These are phyloP conservation scores for Arctopsyche grandis DNA, from an alignment of 1,140 invertebrate genomes.

Conservation along the genomic window DNA sequence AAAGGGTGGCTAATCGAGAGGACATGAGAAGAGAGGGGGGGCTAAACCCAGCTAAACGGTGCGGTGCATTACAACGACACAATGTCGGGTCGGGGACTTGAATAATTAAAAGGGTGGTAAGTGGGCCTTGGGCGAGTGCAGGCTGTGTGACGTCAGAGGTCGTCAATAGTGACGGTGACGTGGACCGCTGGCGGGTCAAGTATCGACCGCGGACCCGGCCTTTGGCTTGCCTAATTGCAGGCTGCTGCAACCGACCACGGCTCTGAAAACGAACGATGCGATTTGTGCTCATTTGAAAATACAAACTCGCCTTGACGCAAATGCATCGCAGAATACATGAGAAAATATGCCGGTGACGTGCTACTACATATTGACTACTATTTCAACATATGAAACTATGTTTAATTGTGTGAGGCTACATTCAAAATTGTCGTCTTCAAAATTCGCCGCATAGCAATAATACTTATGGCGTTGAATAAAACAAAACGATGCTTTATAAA, in stretches of 20 bases:
- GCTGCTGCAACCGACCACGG: not conserved
- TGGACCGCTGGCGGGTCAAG: slow-evolving; percentile 25
- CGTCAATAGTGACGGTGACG: slow-evolving; percentile 1
- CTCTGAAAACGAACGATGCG: not conserved
- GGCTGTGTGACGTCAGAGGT: slow-evolving; percentile 23
- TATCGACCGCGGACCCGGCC: slow-evolving; percentile 37
- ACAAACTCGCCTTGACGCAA: not conserved
- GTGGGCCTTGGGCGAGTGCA: slow-evolving; percentile 5
- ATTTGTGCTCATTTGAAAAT: not conserved
- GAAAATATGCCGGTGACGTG: too few species aligned
- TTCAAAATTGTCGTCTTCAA: too few species aligned
- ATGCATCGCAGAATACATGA: not conserved
- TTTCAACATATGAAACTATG: too few species aligned
- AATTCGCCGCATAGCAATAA: too few species aligned
- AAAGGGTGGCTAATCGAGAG: too few species aligned
- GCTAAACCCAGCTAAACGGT: not conserved
- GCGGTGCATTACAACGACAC: not conserved
- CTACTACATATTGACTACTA: too few species aligned
- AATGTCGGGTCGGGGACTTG: not conserved
- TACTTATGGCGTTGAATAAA: too few species aligned
- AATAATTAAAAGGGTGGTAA: slow-evolving; percentile 12
- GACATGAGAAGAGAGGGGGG: too few species aligned
- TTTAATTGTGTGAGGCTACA: too few species aligned
- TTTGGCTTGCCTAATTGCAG: slow-evolving; percentile 32
- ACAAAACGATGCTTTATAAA: too few species aligned